phyloP scores from a whole-genome alignment of 2,797 vertebrate species.

The Danio aesculapii region DNA sequence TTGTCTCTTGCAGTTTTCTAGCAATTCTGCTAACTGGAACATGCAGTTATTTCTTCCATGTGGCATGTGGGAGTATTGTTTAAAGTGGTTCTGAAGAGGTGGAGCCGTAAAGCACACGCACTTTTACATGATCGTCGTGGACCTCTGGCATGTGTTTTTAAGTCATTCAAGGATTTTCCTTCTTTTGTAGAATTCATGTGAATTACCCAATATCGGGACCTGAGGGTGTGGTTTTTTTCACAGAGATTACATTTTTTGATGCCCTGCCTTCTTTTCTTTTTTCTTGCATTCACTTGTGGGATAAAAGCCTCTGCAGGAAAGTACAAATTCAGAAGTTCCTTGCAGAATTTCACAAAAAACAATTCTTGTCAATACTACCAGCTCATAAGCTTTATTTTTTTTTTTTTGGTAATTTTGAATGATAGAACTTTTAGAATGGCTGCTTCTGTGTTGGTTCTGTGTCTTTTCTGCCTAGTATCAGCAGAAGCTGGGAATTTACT shows the following conservation, averaged over 20 bases:
- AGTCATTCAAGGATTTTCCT: neutral
- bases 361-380: no score
- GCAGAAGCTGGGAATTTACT: conserved; percentile 66
- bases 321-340: neutral
- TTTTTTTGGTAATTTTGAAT: neutral
- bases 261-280: neutral
- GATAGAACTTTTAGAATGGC: neutral
- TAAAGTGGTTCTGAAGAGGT: no score
- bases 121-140: no score
- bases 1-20: no score
- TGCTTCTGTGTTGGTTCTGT: conserved; percentile 15
- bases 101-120: no score
- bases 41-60: no score
- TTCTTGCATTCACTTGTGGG: neutral
- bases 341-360: neutral
- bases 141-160: neutral
- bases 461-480: conserved; percentile 23
- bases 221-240: conserved; percentile 5
- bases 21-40: no score
- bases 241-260: neutral
- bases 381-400: no score
- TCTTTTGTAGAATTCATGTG: neutral
- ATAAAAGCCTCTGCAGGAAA: neutral
- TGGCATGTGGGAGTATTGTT: no score
- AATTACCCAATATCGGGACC: neutral